Evolutionary conservation across 1,140 invertebrate species (phyloP), one percentile per base, ranked within the genome.

Genomic region (Lanistes nyassanus): DNA sequence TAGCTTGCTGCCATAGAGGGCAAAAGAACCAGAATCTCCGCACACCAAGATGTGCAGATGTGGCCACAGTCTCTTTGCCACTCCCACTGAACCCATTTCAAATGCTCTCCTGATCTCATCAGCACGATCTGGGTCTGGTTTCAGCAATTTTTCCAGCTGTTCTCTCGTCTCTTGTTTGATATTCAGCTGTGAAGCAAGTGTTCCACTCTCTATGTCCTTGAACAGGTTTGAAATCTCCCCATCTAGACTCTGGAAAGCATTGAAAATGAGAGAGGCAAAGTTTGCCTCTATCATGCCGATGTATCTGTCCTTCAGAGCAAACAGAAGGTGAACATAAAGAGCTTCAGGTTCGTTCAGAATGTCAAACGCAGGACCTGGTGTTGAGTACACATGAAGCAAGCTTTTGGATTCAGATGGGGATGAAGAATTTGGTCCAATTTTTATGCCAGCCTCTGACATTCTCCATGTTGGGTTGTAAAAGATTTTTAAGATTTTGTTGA

Each of bases 251-350:
- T 72, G 67, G 64, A 88, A 84, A 23, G 85, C 82, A 37, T 84
- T 80, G 76, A 86, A 86, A 0, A 89, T 76, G 23, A 88, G 76
- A 34, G 88, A 88, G 21, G 86, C 80, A 80, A 89, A 89, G 71
- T 88, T 88, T 0, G 86, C 88, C 68, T 89, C 88, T 16, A 89
- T 77, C 77, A 84, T 84, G 19, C 87, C 88, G 16, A 89, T 62
- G 65, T 88, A 81, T 37, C 71, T 81, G 67, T 89, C 87, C 67
- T 80, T 82, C 36, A 89, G 65, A 36, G 81, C 87, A 83, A 89
- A 89, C 56, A 89, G 70, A 21, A 89, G 77, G 76, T 89, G 86
- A 16, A 89, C 53, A 77, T 89, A 89, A 21, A 87, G 68, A 34
- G 85, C 85, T 71, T 88, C 86, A 11, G 86, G 86, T 75, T 88